Percentiles rank a stretch among this genome's conserved stretches.
phyloP scores from a whole-genome alignment of 2,888 invertebrate genomes.

The Zonitis immaculata region DNA sequence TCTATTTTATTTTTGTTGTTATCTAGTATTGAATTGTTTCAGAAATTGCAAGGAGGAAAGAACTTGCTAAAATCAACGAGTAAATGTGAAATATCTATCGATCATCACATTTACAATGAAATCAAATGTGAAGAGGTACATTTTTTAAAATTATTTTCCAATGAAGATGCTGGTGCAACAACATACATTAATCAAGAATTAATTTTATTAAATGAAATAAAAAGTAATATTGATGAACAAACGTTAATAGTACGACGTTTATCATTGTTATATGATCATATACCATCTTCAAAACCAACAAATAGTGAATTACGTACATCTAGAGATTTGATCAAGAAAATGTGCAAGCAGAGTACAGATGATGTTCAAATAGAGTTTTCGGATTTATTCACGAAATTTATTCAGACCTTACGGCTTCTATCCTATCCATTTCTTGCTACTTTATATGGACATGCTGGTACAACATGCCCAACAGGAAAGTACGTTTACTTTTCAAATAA shows the following conservation, averaged over 20 bases:
- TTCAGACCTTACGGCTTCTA: slow-evolving; percentile 63
- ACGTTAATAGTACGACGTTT: slow-evolving; percentile 56
- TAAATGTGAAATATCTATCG: slow-evolving; percentile 68
- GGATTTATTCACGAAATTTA: slow-evolving; percentile 59
- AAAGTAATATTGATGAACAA: slow-evolving; percentile 50
- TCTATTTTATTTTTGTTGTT: slow-evolving; percentile 5
- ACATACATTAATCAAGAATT: slow-evolving; percentile 61
- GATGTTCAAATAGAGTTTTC: slow-evolving; percentile 60
- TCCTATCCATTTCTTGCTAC: slow-evolving; percentile 66
- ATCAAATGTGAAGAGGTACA: slow-evolving; percentile 70
- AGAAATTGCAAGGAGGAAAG: slow-evolving; percentile 33
- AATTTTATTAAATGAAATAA: slow-evolving; percentile 54
- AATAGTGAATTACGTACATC: slow-evolving; percentile 68
- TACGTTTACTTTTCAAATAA: slow-evolving; percentile 48
- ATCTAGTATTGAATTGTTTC: slow-evolving; percentile 14
- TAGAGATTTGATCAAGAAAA: slow-evolving; percentile 63
- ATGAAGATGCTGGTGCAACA: slow-evolving; percentile 66
- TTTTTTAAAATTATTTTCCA: slow-evolving; percentile 71
- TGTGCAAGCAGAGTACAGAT: slow-evolving; percentile 60
- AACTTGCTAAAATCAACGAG: slow-evolving; percentile 71
- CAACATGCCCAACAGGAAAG: slow-evolving; percentile 67
- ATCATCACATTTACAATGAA: slow-evolving; percentile 68
- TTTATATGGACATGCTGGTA: slow-evolving; percentile 58
- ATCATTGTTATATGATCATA: slow-evolving; percentile 68
- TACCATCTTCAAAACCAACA: slow-evolving; percentile 60